A percentile compares a stretch with the other conserved stretches of the same genome.
Conservation (phyloP, 2,113 vertebrate species). For the Apteryx owenii region DNA sequence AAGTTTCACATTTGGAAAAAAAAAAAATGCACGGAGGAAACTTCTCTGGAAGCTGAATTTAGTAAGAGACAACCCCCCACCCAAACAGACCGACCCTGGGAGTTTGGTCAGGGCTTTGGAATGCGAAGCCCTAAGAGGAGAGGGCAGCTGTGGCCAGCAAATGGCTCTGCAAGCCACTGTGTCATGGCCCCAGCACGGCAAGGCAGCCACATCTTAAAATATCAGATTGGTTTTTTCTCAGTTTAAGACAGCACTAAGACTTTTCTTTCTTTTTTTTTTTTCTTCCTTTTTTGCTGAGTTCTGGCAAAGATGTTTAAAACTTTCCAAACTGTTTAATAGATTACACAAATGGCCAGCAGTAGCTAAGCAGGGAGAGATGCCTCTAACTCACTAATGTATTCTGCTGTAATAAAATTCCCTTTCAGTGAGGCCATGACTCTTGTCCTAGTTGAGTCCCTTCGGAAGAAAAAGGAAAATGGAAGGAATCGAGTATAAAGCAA, state of each 20-base stretch:
- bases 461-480: conserved; percentile 38
- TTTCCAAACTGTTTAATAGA: conserved; percentile 45
- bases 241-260: not conserved
- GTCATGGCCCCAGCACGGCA: not conserved
- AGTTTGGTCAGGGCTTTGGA: not conserved
- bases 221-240: not conserved
- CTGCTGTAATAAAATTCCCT: conserved; percentile 36
- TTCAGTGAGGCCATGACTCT: conserved; percentile 33
- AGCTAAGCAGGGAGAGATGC: not conserved
- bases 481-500: conserved; percentile 32
- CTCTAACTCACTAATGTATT: conserved; percentile 32
- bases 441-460: not conserved
- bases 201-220: not conserved
- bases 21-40: not conserved
- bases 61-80: not conserved
- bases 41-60: not conserved
- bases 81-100: not conserved
- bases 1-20: not conserved
- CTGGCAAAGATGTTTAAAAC: conserved; percentile 1
- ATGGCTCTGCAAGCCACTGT: not conserved
- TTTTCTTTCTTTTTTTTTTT: not conserved
- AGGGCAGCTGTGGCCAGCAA: not conserved
- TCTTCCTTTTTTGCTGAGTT: not conserved
- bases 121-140: not conserved
- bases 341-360: not conserved